Evolutionary conservation across 2,888 invertebrate genomes (phyloP), one percentile per base, ranked within the genome.

Genomic region (Adela reaumurella): DNA sequence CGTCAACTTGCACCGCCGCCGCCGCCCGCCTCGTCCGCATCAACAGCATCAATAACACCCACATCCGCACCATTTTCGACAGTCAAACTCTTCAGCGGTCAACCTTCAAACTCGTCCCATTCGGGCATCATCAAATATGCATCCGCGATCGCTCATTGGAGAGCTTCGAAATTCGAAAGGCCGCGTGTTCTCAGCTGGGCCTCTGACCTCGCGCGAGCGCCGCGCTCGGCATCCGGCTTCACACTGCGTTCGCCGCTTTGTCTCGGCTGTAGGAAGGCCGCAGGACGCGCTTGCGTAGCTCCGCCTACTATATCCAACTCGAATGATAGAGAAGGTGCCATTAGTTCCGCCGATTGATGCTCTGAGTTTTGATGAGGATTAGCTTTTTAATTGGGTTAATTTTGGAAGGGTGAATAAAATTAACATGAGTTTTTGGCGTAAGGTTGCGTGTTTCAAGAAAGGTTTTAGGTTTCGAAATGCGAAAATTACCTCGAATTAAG

Each of bases 251-350:
- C 54, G 53, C 52, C 57, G 62, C 62, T 61, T 61, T 63, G 62
- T 62, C 61, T 61, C 48, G 46, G 47, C 59, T 61, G 62, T 59
- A 54, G 56, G 52, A 4, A 4, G 35, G 55, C 61, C 64, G 62
- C 59, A 61, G 77, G 42, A 14, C 45, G 46, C 77, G 77, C 77
- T 70, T 70, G 78, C 78, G 77, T 78, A 70, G 72, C 74, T 64
- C 74, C 74, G 71, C 45, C 45, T 24, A 24, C 24, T 6, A 4
- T 8, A 3, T 8, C 35, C 14, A 14, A 8, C 3, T 14, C 35
- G 35, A 35, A 8, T 35, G 35, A 35, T 35, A 35, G 35, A 24
- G 24, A 6, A 24, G 5, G 11, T 35, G 8, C 35, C n/a, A 11
- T 35, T 35, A 35, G 35, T 35, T 14, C 35, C 35, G 14, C 35